These are phyloP conservation scores for Heptranchias perlo DNA, from an alignment of 2,113 vertebrate genomes.

Conservation along the genomic window DNA sequence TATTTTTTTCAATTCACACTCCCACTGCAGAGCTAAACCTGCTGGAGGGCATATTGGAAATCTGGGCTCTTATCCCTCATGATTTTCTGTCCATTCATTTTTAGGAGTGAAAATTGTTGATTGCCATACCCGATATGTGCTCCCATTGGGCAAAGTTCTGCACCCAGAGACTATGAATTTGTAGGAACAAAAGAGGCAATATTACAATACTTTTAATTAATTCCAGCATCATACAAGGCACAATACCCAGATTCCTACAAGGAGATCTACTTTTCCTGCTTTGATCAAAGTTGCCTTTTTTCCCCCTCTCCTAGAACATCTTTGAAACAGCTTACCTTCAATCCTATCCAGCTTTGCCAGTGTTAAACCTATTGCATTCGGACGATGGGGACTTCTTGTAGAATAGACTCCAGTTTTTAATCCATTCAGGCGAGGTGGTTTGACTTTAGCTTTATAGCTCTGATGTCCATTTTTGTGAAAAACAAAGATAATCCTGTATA, in stretches of 20 bases:
- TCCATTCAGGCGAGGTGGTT: constrained; percentile 75
- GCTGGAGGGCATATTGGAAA: neutral
- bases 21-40: neutral
- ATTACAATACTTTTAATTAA: neutral
- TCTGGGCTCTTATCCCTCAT: neutral
- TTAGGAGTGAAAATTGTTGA: neutral
- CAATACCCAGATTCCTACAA: neutral
- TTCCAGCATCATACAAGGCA: neutral
- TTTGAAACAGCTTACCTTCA: constrained; percentile 54
- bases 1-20: neutral
- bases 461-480: constrained; percentile 83
- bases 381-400: constrained; percentile 78
- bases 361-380: constrained; percentile 74
- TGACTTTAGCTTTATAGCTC: constrained; percentile 77
- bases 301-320: neutral
- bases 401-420: constrained; percentile 73
- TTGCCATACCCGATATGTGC: no score
- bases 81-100: neutral
- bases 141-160: neutral
- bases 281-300: neutral
- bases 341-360: constrained; percentile 71
- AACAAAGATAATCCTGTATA: constrained; percentile 75
- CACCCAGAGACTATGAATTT: neutral
- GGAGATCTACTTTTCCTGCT: neutral
- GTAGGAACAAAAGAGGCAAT: no score